These are phyloP conservation scores for Carduelis carduelis DNA, from an alignment of 2,797 vertebrate species.

Conservation along the genomic window DNA sequence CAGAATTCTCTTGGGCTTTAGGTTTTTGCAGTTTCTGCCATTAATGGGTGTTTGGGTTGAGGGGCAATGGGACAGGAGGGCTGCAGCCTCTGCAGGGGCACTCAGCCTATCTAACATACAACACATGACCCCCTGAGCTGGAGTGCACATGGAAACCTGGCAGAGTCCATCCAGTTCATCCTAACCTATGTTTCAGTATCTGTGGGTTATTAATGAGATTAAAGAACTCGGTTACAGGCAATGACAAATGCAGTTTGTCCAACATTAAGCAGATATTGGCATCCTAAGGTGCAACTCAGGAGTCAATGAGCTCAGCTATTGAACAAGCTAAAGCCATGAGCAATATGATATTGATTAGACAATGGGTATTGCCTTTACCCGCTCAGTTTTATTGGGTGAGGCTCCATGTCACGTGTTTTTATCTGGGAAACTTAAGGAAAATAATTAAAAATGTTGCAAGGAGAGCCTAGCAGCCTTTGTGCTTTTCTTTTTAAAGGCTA, in stretches of 20 bases:
- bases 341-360: constrained; percentile 74
- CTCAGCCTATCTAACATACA: rapidly evolving
- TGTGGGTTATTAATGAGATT: constrained; percentile 64
- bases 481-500: constrained; percentile 38
- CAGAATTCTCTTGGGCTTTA: not conserved
- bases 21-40: not conserved
- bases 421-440: constrained; percentile 52
- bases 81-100: not conserved
- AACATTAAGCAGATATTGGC: constrained; percentile 71
- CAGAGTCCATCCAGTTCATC: not conserved
- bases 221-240: constrained; percentile 44
- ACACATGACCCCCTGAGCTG: not conserved
- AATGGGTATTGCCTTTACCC: constrained; percentile 65
- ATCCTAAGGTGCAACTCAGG: constrained; percentile 58
- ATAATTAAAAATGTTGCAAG: constrained; percentile 50
- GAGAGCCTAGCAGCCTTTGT: not conserved
- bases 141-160: not conserved
- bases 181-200: constrained; percentile 24
- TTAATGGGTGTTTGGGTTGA: not conserved
- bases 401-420: constrained; percentile 45
- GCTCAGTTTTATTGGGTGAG: constrained; percentile 68
- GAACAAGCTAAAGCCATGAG: constrained; percentile 68
- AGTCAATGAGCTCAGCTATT: constrained; percentile 67
- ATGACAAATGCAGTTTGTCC: constrained; percentile 66
- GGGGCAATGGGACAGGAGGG: not conserved